Evolutionary conservation across 2,888 invertebrate species (phyloP), one percentile per base, ranked within the genome.

Genomic region (Nipponacmea schrenckii): DNA sequence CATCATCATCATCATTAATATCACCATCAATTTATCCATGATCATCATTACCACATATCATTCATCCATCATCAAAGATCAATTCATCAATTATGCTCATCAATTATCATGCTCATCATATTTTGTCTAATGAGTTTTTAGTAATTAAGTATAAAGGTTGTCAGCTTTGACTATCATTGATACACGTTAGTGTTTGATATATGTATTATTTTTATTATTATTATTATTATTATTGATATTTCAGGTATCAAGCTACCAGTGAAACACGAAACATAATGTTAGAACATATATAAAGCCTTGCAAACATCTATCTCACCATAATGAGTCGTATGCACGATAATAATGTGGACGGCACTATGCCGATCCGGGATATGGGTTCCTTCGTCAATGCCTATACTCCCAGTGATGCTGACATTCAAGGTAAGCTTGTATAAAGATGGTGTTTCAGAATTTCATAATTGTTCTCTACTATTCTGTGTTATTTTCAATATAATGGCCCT

Each of bases 391-490:
- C 75, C 27, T 76, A 79, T 68, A 79, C 74, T 66, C 80, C 79
- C 26, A 84, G 83, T 77, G 82, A 83, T 78, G 83, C 84, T 31
- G 84, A 85, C 62, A 81, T 84, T 10, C 81, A 82, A 80, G 83
- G 84, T 84, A 73, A 71, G 75, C 26, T 39, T 31, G 31, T 31
- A 17, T 24, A 39, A 7, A 24, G 3, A 62, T 26, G 46, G 26
- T 67, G 15, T 45, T 24, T 8, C 39, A 31, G 31, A 7, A 31
- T 39, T n/a, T n/a, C n/a, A n/a, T n/a, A n/a, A n/a, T n/a, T n/a
- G n/a, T n/a, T n/a, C n/a, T n/a, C n/a, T n/a, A n/a, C n/a, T n/a
- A n/a, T n/a, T n/a, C n/a, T n/a, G n/a, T n/a, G n/a, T n/a, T n/a
- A n/a, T n/a, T n/a, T n/a, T n/a, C 26, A 39, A 8, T 63, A n/a